A percentile compares a stretch with the other conserved stretches of the same genome.
Conservation (phyloP, 2,797 vertebrate genomes). For the Sebastes jordani region DNA sequence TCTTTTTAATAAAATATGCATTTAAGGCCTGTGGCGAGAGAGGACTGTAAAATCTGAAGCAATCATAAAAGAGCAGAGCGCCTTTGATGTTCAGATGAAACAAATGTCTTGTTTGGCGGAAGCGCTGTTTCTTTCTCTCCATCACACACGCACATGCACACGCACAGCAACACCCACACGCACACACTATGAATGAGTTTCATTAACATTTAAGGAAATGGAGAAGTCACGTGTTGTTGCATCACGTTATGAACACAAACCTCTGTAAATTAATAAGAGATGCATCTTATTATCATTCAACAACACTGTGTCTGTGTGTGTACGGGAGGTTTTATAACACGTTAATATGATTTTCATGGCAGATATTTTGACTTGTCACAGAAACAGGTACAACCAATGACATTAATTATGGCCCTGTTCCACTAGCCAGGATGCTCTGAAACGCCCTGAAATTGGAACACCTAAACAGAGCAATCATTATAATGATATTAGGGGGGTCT, state of each 20-base stretch:
- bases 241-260: background rate
- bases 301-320: background rate
- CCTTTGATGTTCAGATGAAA: constrained; percentile 76
- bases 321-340: background rate
- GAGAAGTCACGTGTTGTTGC: constrained; percentile 15
- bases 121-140: constrained; percentile 24
- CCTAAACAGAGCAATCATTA: background rate
- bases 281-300: background rate
- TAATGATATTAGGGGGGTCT: background rate
- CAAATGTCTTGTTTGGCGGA: constrained; percentile 55
- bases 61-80: constrained; percentile 56
- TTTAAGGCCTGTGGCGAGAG: constrained; percentile 36
- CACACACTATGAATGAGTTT: constrained; percentile 7
- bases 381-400: no score
- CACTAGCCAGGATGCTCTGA: background rate
- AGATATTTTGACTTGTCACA: no score
- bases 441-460: background rate
- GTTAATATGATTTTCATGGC: background rate
- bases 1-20: constrained; percentile 45
- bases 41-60: constrained; percentile 49
- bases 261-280: background rate
- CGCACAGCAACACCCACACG: background rate
- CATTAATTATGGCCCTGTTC: background rate
- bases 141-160: background rate
- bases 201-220: constrained; percentile 29